Base-by-base conservation (phyloP, 2,797 vertebrate species). In the Myotis findleyi region DNA sequence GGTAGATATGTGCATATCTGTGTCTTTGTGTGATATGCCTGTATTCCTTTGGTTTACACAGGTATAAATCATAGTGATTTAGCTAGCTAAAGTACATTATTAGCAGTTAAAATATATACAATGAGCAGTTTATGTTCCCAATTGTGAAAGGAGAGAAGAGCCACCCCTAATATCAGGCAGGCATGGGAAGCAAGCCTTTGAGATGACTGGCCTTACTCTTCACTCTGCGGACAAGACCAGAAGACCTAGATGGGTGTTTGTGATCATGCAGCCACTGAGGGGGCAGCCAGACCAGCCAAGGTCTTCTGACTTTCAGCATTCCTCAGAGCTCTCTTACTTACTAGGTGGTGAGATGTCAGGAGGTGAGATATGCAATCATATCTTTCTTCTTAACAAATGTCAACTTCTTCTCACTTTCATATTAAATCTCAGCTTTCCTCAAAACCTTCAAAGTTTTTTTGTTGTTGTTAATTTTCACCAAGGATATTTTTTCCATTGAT, bases 11-110 rank as follows among this genome's bases (percentile, higher is more conserved):
- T 91, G 7, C 57, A 2, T 73, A 44, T 55, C 1, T 69, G 12
- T 51, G 57, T 33, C 2, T 75, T 95, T 76, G 11, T 14, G 17
- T 91, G 44, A 41, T 30, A 44, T 92, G 51, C 12, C 53, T 81
- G 11, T 83, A 51, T 6, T 69, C 23, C 59, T 93, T 95, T 89
- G 27, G 87, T 73, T 89, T 87, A 76, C 0, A 71, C 14, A 76
- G 53, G 38, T 44, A 53, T 64, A 86, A 51, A 49, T 81, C 4
- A 49, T 7, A 73, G 7, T 69, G 33, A 57, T 69, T 95, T 92
- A 85, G 27, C 38, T 57, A 87, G 21, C 68, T 71, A 89, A 93
- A 81, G 41, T 82, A 27, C 7, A 38, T 36, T 53, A 71, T 23
- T 49, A 80, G 23, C 20, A 69, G 33, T 75, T 92, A 41, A 75